These are phyloP conservation scores for Nasua narica DNA, from an alignment of 2,797 vertebrate species.

Conservation along the genomic window DNA sequence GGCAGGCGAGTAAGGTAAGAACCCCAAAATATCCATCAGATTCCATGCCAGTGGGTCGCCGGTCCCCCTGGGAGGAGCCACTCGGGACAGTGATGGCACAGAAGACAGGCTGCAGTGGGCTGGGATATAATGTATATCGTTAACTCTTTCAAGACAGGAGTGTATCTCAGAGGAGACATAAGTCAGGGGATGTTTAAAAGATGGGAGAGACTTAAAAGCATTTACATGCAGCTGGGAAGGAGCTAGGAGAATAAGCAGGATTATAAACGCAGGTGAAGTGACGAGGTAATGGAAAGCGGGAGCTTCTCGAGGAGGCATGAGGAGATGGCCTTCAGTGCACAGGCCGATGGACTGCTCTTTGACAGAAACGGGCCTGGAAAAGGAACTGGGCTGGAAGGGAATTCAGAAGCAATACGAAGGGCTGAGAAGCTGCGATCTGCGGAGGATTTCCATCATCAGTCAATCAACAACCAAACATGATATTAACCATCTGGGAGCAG, in stretches of 20 bases:
- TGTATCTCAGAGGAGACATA: neutral
- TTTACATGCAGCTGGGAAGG: neutral
- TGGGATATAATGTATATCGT: neutral
- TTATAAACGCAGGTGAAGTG: neutral
- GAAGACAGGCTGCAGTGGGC: neutral
- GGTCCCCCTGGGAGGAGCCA: neutral
- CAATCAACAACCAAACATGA: neutral
- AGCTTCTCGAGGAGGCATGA: too few relatives aligned
- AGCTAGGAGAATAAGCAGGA: neutral
- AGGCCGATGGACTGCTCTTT: neutral
- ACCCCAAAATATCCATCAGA: neutral
- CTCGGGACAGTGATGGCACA: fast-evolving
- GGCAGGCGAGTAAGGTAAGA: neutral
- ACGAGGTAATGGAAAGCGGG: neutral
- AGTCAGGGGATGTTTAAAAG: neutral
- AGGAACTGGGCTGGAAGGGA: fast-evolving
- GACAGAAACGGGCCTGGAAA: neutral
- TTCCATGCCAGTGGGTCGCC: too few relatives aligned
- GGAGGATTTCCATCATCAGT: neutral
- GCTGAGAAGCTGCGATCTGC: neutral
- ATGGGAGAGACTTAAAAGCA: neutral
- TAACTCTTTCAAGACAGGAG: neutral
- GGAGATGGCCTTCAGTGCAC: too few relatives aligned
- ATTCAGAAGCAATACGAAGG: neutral
- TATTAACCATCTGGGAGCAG: neutral